Percentiles rank a stretch among this genome's conserved stretches.
phyloP scores from a whole-genome alignment of 2,888 invertebrate species.

The Torymus tubicola region DNA sequence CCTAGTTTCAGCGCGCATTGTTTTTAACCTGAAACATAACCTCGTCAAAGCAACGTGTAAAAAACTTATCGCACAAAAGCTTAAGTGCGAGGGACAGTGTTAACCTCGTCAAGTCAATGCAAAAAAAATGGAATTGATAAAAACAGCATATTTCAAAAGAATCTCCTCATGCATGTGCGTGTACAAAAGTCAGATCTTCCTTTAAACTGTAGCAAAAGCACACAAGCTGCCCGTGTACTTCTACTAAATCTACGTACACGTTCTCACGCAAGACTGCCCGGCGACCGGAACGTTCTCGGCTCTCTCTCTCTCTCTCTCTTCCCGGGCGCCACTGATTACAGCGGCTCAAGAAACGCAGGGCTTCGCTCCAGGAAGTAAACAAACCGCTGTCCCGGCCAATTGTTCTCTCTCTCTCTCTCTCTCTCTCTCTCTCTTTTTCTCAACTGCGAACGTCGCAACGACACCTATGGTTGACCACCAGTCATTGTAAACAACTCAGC shows the following conservation, averaged over 20 bases:
- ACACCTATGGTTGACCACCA: not conserved
- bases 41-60: not conserved
- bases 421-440: too few species aligned
- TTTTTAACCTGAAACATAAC: constrained; percentile 12
- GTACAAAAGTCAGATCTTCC: constrained; percentile 2
- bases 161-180: not conserved
- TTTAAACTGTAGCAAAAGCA: too few species aligned
- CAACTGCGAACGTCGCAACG: too few species aligned
- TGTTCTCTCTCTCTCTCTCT: not conserved
- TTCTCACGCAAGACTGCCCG: too few species aligned
- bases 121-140: too few species aligned
- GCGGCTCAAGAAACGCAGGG: constrained; percentile 25
- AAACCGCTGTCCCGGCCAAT: constrained; percentile 23
- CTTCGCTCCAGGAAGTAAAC: constrained; percentile 60
- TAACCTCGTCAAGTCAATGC: too few species aligned
- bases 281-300: not conserved
- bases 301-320: constrained; percentile 1
- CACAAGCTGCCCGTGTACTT: too few species aligned
- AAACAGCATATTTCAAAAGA: too few species aligned
- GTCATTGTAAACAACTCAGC: not conserved
- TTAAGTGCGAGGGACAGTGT: too few species aligned
- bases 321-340: constrained; percentile 21
- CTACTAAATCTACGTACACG: too few species aligned
- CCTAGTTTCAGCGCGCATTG: not conserved
- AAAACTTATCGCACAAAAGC: too few species aligned